Percentiles rank a stretch among this genome's conserved stretches.
These are phyloP conservation scores for Neogobius melanostomus DNA, from an alignment of 2,113 vertebrate genomes.

Conservation along the genomic window DNA sequence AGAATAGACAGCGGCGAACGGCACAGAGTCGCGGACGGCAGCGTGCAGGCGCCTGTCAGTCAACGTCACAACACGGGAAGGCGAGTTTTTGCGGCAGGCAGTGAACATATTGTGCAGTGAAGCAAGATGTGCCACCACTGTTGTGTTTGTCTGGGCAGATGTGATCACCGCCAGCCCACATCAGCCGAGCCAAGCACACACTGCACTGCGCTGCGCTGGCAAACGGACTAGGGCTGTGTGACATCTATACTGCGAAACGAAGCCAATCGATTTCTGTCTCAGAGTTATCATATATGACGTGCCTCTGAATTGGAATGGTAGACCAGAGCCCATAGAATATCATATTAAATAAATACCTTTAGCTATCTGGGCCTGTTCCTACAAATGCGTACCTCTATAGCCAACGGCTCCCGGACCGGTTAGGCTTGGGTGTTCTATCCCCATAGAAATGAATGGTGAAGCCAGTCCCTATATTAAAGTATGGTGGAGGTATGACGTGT, in stretches of 20 bases:
- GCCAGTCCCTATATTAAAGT: too few relatives aligned
- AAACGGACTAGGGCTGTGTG: too few relatives aligned
- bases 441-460: too few relatives aligned
- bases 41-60: background rate
- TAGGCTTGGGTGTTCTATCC: too few relatives aligned
- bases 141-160: slow-evolving; percentile 3
- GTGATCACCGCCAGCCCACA: background rate
- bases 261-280: background rate
- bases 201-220: background rate
- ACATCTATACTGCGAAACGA: background rate
- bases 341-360: too few relatives aligned
- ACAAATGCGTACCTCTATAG: too few relatives aligned
- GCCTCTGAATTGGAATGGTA: too few relatives aligned
- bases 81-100: background rate
- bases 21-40: background rate
- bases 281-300: too few relatives aligned
- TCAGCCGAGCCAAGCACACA: background rate
- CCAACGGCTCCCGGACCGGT: too few relatives aligned
- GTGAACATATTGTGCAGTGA: background rate
- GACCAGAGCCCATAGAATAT: too few relatives aligned
- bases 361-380: too few relatives aligned
- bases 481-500: too few relatives aligned
- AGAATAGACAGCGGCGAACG: background rate
- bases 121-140: background rate
- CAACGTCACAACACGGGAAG: background rate